Evolutionary conservation across 2,888 invertebrate species (phyloP), one percentile per base, ranked within the genome.

Genomic region (Cylindroiulus punctatus): DNA sequence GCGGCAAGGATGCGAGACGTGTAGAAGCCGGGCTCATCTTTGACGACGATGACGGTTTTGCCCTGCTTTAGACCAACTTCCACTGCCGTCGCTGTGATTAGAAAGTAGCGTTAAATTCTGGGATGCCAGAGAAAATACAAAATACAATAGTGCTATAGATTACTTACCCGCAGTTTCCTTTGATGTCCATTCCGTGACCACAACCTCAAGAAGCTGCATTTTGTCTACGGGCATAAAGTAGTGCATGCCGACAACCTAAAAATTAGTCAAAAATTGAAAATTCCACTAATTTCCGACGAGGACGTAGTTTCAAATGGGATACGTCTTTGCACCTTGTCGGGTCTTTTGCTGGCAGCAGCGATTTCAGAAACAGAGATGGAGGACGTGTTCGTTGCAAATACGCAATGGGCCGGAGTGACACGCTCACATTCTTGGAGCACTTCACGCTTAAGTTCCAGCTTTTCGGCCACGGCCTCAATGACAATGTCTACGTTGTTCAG

Each of bases 211-310:
- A 88, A 99, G 92, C 91, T 98, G 98, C 99, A 99, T 99, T 92
- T 98, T 99, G 91, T 99, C 99, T 84, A 99, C 99, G 1, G 99
- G 99, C 0, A 98, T 99, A 92, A 99, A 99, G 92, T 99, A 99
- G 91, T 99, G 99, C 99, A 99, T 99, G 87, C 98, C 98, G 92
- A 95, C 93, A 0, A 94, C 91, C 93, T 93, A 89, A 47, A 90
- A 89, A 86, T 65, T 76, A 86, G 81, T 30, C 65, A 84, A 86
- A 44, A 30, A 26, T 82, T n/a, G 19, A n/a, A 17, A 57, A 47
- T n/a, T 57, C n/a, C 1, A 26, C 65, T 0, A 26, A 26, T 26
- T 65, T 65, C 26, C 3, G 8, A 12, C 10, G 26, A 26, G 12
- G 26, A 65, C 26, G 65, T 12, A 1, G 7, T 57, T 57, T 57